Evolutionary conservation across 2,888 invertebrate genomes (phyloP).

Genomic region (Ectemnius continuus): DNA sequence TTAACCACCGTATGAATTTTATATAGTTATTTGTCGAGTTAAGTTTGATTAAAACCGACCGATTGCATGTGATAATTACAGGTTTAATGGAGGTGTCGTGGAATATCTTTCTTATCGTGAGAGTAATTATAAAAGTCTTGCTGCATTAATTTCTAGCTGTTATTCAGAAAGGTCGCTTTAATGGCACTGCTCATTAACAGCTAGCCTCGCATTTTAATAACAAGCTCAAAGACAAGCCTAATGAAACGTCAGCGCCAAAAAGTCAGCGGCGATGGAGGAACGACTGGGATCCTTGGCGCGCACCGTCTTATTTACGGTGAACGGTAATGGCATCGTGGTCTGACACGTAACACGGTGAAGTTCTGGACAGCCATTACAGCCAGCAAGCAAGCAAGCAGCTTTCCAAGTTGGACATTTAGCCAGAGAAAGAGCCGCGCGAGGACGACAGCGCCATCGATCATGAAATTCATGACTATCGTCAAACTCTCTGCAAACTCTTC

Average conservation of each 20-base stretch:
- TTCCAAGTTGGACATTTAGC: slow-evolving; percentile 61
- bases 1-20: too few species aligned
- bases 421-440: slow-evolving; percentile 31
- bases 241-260: not conserved
- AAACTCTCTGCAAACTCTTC: not conserved
- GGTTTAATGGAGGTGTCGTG: too few species aligned
- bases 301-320: slow-evolving; percentile 60
- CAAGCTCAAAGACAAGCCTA: too few species aligned
- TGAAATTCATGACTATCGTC: slow-evolving; percentile 65
- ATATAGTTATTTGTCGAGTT: too few species aligned
- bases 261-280: slow-evolving; percentile 6
- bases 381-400: slow-evolving; percentile 51
- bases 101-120: too few species aligned
- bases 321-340: slow-evolving; percentile 57
- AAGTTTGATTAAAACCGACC: too few species aligned
- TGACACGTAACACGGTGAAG: slow-evolving; percentile 62
- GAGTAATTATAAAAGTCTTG: too few species aligned
- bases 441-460: slow-evolving; percentile 63
- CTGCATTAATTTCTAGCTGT: too few species aligned
- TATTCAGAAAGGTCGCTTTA: too few species aligned
- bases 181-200: too few species aligned
- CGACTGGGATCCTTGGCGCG: slow-evolving; percentile 2
- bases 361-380: slow-evolving; percentile 50
- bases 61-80: too few species aligned
- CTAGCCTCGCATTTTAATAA: too few species aligned